Conservation (phyloP, 1,140 invertebrate species). For the Sitodiplosis mosellana region DNA sequence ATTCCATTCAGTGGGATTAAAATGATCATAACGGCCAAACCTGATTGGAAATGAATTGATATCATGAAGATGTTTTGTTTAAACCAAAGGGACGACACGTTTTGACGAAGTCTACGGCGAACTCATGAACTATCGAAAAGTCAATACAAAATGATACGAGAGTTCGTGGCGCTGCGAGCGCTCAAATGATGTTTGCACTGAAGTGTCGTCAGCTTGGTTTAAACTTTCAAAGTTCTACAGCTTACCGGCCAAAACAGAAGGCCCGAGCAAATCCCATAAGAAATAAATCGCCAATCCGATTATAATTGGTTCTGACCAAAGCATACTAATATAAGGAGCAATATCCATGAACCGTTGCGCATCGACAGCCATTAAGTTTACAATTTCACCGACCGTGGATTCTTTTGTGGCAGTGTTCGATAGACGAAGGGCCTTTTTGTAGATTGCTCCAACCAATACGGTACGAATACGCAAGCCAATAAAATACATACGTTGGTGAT, state of each 20-base stretch:
- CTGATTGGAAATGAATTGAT: too few relatives aligned
- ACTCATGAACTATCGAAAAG: too few relatives aligned
- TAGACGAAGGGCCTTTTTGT: constrained; percentile 68
- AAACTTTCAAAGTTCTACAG: neutral
- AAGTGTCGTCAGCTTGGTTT: too few relatives aligned
- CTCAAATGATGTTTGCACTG: too few relatives aligned
- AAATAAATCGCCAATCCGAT: constrained; percentile 34
- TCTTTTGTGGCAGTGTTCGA: constrained; percentile 62
- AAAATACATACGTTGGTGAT: constrained; percentile 78
- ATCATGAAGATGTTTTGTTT: neutral
- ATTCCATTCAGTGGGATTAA: neutral
- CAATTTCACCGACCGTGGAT: constrained; percentile 78
- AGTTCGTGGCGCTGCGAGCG: too few relatives aligned
- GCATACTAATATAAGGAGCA: constrained; percentile 41
- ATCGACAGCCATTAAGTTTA: constrained; percentile 70
- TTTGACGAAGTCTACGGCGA: too few relatives aligned
- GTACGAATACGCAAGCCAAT: constrained; percentile 83
- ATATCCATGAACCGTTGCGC: constrained; percentile 70
- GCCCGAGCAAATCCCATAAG: constrained; percentile 29
- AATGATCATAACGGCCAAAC: constrained; percentile 32
- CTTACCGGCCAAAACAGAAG: constrained; percentile 29
- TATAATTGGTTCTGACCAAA: constrained; percentile 29
- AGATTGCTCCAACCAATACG: constrained; percentile 81
- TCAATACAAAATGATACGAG: too few relatives aligned
- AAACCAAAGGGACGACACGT: too few relatives aligned